Evolutionary conservation across 2,113 vertebrate genomes (phyloP).

Genomic region (Periophthalmus modestus): DNA sequence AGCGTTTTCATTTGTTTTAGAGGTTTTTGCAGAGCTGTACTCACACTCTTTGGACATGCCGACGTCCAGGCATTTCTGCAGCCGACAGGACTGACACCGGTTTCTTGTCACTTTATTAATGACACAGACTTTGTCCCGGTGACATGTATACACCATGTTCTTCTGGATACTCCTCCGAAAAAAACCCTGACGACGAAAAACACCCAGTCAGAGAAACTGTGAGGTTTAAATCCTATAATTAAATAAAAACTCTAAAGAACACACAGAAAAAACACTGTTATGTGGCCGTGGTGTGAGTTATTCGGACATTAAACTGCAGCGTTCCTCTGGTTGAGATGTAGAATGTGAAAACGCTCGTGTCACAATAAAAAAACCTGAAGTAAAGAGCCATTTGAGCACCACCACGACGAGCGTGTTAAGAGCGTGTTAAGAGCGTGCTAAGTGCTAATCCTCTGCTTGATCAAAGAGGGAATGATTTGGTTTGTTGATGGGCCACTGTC

Average conservation of each 20-base stretch:
- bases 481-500: constrained; percentile 1
- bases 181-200: constrained; percentile 81
- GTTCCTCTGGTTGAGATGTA: background rate
- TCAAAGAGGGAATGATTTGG: constrained; percentile 4
- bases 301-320: background rate
- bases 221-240: background rate
- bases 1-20: background rate
- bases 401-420: too few relatives aligned
- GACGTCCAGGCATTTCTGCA: constrained; percentile 95
- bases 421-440: background rate
- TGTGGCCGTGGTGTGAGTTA: background rate
- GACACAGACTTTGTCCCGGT: constrained; percentile 93
- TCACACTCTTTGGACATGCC: constrained; percentile 98
- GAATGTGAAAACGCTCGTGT: too few relatives aligned
- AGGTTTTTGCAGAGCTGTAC: constrained; percentile 67
- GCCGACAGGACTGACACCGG: constrained; percentile 94
- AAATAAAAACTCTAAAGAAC: background rate
- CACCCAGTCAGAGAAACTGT: background rate
- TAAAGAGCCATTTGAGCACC: background rate
- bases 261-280: background rate
- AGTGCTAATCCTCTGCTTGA: background rate
- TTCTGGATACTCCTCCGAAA: constrained; percentile 96
- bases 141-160: constrained; percentile 96
- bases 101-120: constrained; percentile 97
- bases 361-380: background rate